These are phyloP conservation scores for Heliangelus exortis DNA, from an alignment of 2,797 vertebrate genomes.

Conservation along the genomic window DNA sequence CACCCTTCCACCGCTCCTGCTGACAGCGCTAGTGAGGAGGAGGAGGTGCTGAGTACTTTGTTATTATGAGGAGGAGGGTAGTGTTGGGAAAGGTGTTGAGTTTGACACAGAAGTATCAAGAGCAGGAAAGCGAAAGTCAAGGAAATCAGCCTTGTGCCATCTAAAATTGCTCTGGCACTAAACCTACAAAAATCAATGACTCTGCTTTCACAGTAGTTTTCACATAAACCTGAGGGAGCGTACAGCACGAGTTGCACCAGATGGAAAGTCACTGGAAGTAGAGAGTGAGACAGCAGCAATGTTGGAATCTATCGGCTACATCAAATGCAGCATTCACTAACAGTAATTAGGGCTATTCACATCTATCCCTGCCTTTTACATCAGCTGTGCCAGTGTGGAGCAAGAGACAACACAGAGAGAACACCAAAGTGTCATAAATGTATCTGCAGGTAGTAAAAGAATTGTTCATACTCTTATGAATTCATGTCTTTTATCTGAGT, in stretches of 20 bases:
- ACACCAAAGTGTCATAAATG: background rate
- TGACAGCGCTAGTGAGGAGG: constrained; percentile 71
- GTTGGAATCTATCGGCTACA: constrained; percentile 26
- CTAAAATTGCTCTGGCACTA: constrained; percentile 66
- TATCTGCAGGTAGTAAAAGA: background rate
- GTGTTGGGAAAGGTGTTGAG: constrained; percentile 71
- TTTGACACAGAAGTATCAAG: constrained; percentile 69
- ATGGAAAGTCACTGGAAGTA: constrained; percentile 59
- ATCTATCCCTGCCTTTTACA: background rate
- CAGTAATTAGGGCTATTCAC: constrained; percentile 19
- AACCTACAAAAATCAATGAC: constrained; percentile 61
- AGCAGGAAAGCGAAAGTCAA: constrained; percentile 66
- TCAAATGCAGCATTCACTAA: background rate
- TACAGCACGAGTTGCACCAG: constrained; percentile 44
- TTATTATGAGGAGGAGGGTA: constrained; percentile 70
- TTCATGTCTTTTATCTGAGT: background rate
- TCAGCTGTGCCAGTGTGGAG: background rate
- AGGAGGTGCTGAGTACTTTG: constrained; percentile 72
- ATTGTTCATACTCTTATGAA: background rate
- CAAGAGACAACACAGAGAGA: background rate
- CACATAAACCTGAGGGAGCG: constrained; percentile 57
- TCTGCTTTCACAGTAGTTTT: constrained; percentile 57
- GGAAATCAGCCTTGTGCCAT: constrained; percentile 63
- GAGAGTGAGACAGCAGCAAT: constrained; percentile 14
- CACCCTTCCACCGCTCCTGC: constrained; percentile 58